Base-by-base conservation (phyloP, 2,888 invertebrate species). In the Coremacera marginata region DNA sequence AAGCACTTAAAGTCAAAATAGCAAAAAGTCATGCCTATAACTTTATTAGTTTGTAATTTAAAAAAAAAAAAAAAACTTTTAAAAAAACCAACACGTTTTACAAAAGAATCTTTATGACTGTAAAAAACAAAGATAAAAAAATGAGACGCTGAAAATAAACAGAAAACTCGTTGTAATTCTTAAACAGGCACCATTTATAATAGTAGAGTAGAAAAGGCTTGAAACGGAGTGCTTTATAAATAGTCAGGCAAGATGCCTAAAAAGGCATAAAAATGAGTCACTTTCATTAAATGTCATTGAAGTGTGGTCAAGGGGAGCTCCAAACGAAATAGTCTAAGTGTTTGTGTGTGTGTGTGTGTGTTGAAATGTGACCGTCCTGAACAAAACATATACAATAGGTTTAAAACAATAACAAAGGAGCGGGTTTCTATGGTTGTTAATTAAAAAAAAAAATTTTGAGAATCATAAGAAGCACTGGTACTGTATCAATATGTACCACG, bases 201-300 rank as follows among this genome's bases (percentile, higher is more conserved):
- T 60, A 14, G 57, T 60, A 27, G 57, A 60, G 57, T 25, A 60
- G 57, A 22, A 22, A 27, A 60, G n/a, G 19, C 44, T 44, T 44
- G 44, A 44, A 22, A 11, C n/a, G 25, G 2, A 44, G 44, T 44
- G 44, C 44, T 44, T 44, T 44, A 44, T 44, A 44, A 44, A 25
- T 57, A 57, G 57, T 1, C 57, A 19, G 57, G 25, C 60, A 27
- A 27, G 27, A 19, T 60, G 14, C 14, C 60, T 31, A 34, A 65
- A 31, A 65, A 65, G 27, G 65, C 37, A 34, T 34, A 65, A 34
- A 60, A 65, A 65, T 65, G 65, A 65, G 65, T 65, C 65, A 65
- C 34, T 65, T 65, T 65, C 31, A 65, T n/a, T 65, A 65, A 65
- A 65, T 65, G 65, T 34, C 16, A 16, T 37, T 19, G 16, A 34